Base-by-base conservation (phyloP, 2,888 invertebrate species). In the Luperina nickerlii region DNA sequence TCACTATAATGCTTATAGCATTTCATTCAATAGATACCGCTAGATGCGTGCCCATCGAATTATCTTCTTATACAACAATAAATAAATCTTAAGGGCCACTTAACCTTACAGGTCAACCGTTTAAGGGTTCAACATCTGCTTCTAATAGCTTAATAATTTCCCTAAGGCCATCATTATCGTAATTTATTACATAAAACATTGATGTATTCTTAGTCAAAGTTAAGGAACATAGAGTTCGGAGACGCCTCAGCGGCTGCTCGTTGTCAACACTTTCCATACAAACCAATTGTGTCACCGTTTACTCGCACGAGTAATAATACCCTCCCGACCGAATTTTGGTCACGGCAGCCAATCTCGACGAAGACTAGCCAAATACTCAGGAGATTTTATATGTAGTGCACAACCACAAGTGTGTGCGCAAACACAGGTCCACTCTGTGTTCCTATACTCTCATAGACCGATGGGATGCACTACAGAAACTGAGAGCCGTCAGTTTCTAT, bases 81-180 rank as follows among this genome's bases (percentile, higher is more conserved):
- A 60, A 87, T 84, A 48, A 54, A 76, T 76, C 27, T 83, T 51
- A 54, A 74, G n/a, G 45, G 32, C 48, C 70, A 79, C 75, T 87
- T 75, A 76, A 76, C 48, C 75, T 32, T 18, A 72, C 7, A 62
- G 74, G n/a, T 63, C 32, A 74, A 62, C 24, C 42, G 32, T 62
- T 67, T 74, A 69, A 65, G 13, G 54, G 84, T 45, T 69, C 71
- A 78, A 15, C 71, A 74, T 76, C 54, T 76, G 87, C 65, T 20
- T 78, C 18, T 51, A 62, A 79, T 66, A 73, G 45, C 24, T 60
- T 57, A 13, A 57, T 78, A 54, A 60, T 68, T 62, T 75, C 7
- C 7, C 0, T 70, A 15, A 48, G n/a, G 27, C 32, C 18, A 74
- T 70, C 0, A 7, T 51, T 66, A 67, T 65, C 24, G 9, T 69